phyloP scores from a whole-genome alignment of 2,888 invertebrate genomes.

The Tachina grossa region DNA sequence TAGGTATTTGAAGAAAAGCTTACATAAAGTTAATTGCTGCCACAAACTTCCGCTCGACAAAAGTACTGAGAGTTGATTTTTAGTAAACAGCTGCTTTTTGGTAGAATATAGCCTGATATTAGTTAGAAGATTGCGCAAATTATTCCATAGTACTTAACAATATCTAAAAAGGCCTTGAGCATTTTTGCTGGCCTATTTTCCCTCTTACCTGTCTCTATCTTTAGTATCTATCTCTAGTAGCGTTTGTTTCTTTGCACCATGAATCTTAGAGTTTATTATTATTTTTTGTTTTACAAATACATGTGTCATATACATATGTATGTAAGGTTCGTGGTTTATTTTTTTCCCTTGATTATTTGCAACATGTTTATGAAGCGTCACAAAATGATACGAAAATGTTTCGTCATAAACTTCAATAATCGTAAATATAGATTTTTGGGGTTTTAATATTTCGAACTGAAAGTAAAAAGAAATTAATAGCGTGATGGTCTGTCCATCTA shows the following conservation, averaged over 20 bases:
- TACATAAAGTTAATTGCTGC: too few species aligned
- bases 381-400: constrained; percentile 74
- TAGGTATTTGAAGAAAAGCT: too few species aligned
- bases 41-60: too few species aligned
- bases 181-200: not conserved
- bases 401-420: constrained; percentile 75
- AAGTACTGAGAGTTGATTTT: too few species aligned
- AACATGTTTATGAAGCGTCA: constrained; percentile 72
- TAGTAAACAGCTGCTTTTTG: too few species aligned
- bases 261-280: constrained; percentile 51
- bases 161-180: not conserved
- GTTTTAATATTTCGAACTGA: constrained; percentile 63
- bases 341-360: constrained; percentile 10
- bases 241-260: not conserved
- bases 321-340: constrained; percentile 18
- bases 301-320: constrained; percentile 36
- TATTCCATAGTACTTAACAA: not conserved
- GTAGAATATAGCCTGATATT: too few species aligned
- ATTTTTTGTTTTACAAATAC: constrained; percentile 41
- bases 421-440: constrained; percentile 75
- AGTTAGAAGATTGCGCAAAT: not conserved
- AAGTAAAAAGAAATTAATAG: constrained; percentile 69
- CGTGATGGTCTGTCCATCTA: constrained; percentile 42
- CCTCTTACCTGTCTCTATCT: not conserved
- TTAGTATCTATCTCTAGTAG: not conserved